Evolutionary conservation across 1,140 invertebrate species (phyloP).

Genomic region (Drosophila tropicalis): DNA sequence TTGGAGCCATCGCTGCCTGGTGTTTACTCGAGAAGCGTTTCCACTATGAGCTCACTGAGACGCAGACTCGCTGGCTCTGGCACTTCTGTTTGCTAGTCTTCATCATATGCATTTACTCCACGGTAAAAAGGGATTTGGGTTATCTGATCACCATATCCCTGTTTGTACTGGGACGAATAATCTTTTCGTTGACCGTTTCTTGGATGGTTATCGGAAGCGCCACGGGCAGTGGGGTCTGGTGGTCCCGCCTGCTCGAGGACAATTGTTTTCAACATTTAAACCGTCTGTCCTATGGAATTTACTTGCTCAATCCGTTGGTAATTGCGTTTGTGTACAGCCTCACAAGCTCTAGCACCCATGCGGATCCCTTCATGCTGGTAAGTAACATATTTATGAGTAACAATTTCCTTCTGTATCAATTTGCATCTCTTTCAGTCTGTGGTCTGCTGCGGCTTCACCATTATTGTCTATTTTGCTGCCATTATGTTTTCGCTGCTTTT

Average conservation of each 20-base stretch:
- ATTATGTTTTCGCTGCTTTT: conserved; percentile 77
- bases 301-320: conserved; percentile 78
- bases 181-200: conserved; percentile 66
- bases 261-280: conserved; percentile 77
- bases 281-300: conserved; percentile 78
- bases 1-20: conserved; percentile 74
- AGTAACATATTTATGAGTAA: conserved; percentile 10
- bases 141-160: conserved; percentile 54
- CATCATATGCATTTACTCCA: conserved; percentile 67
- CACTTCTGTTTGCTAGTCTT: conserved; percentile 62
- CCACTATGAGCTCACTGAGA: conserved; percentile 51
- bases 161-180: conserved; percentile 62
- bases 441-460: conserved; percentile 62
- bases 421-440: conserved; percentile 53
- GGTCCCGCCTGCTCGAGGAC: conserved; percentile 74
- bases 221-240: conserved; percentile 65
- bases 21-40: conserved; percentile 51
- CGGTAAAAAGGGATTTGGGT: conserved; percentile 73
- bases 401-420: conserved; percentile 4
- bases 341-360: conserved; percentile 65
- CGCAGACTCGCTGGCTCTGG: conserved; percentile 60
- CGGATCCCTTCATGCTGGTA: conserved; percentile 76
- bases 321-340: conserved; percentile 70
- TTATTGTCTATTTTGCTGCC: conserved; percentile 73
- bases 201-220: conserved; percentile 82